Evolutionary conservation across 1,140 invertebrate species (phyloP).

Genomic region (Ceratosolen solmsi): DNA sequence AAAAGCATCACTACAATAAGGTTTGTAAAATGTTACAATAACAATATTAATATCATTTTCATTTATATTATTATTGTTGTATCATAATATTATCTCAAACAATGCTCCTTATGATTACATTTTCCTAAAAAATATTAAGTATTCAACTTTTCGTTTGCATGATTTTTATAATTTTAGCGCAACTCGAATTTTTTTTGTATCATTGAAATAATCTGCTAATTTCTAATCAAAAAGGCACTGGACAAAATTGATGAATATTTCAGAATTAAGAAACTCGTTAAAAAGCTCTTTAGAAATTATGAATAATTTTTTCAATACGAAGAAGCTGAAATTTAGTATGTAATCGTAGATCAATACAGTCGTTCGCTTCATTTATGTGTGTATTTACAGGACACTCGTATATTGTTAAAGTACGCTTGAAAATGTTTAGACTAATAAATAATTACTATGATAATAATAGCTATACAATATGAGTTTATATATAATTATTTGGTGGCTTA

Average conservation of each 20-base stretch:
- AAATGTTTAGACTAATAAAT: no score
- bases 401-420: no score
- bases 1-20: constrained; percentile 76
- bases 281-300: no score
- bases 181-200: neutral
- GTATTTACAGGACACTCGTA: no score
- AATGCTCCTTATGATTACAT: constrained; percentile 8
- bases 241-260: neutral
- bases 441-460: no score
- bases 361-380: no score
- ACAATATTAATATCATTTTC: neutral
- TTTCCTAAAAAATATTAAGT: neutral
- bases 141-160: neutral
- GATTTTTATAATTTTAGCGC: constrained; percentile 1
- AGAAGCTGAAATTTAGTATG: constrained; percentile 3
- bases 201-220: neutral
- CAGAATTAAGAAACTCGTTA: neutral
- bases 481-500: no score
- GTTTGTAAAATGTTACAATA: constrained; percentile 61
- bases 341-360: no score
- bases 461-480: no score
- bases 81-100: constrained; percentile 24
- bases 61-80: neutral
- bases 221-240: constrained; percentile 7
- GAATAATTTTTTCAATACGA: neutral